phyloP scores from a whole-genome alignment of 2,113 vertebrate genomes.

The Nymphicus hollandicus region DNA sequence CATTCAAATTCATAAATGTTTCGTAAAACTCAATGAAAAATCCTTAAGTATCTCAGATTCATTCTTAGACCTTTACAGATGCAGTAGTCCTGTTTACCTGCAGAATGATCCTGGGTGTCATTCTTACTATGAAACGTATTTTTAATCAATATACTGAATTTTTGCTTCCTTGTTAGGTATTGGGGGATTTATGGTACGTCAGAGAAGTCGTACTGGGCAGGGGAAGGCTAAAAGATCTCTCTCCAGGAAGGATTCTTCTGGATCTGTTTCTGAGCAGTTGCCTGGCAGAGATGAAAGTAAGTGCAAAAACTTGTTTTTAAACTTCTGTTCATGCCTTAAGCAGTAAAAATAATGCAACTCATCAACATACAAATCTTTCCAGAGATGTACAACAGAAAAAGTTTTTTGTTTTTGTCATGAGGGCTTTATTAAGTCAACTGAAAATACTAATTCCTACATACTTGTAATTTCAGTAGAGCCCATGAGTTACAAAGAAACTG shows the following conservation, averaged over 20 bases:
- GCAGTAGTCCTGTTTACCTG: neutral
- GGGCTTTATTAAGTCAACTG: neutral
- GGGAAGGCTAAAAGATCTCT: slow-evolving; percentile 84
- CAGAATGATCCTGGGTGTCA: neutral
- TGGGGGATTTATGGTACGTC: slow-evolving; percentile 97
- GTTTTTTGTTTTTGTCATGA: neutral
- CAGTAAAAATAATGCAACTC: neutral
- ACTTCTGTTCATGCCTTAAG: neutral
- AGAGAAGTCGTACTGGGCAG: slow-evolving; percentile 88
- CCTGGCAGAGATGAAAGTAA: slow-evolving; percentile 83
- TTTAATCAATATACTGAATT: neutral
- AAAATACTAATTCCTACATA: neutral
- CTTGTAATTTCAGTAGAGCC: neutral
- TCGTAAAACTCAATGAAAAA: neutral
- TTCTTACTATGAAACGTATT: neutral
- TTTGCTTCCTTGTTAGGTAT: slow-evolving; percentile 79
- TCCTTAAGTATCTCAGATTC: neutral
- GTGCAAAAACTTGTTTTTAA: neutral
- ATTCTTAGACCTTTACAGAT: neutral
- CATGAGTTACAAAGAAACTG: neutral
- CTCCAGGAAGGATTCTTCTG: slow-evolving; percentile 86
- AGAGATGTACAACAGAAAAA: neutral
- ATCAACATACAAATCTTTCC: neutral
- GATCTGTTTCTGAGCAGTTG: slow-evolving; percentile 82
- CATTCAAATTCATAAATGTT: neutral